These are phyloP conservation scores for Paraplagusia blochii DNA, from an alignment of 2,113 vertebrate genomes.

Conservation along the genomic window DNA sequence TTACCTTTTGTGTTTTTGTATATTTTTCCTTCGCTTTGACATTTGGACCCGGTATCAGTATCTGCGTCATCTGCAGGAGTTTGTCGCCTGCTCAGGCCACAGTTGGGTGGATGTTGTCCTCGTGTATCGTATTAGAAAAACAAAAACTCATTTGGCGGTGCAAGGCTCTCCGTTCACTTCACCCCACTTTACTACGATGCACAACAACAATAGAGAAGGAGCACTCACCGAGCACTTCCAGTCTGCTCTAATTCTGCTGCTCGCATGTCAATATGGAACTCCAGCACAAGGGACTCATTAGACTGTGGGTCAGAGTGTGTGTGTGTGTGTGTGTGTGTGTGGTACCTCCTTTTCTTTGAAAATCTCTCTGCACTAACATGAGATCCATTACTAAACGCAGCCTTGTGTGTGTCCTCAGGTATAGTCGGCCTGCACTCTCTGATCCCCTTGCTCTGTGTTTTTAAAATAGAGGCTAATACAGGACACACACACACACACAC, in stretches of 20 bases:
- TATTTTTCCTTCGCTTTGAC: no score
- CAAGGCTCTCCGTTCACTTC: conserved; percentile 46
- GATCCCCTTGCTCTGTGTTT: conserved; percentile 27
- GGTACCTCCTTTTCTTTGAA: conserved; percentile 48
- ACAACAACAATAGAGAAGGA: conserved; percentile 44
- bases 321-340: conserved; percentile 11
- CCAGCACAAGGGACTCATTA: conserved; percentile 50
- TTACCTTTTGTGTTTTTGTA: no score
- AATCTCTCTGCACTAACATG: conserved; percentile 51
- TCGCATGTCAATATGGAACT: conserved; percentile 23
- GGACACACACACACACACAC: conserved; percentile 12
- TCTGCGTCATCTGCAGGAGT: no score
- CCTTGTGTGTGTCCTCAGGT: conserved; percentile 35
- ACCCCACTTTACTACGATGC: conserved; percentile 45
- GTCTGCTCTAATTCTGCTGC: conserved; percentile 32
- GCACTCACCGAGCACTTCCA: conserved; percentile 59
- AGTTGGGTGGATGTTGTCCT: no score
- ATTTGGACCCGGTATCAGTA: no score
- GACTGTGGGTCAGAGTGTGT: conserved; percentile 8
- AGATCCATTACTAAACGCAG: conserved; percentile 59
- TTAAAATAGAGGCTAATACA: conserved; percentile 11
- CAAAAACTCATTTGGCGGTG: conserved; percentile 25
- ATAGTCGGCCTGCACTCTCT: conserved; percentile 39
- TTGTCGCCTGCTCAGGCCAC: no score
- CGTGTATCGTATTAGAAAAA: conserved; percentile 39